Conservation (phyloP, 1,140 invertebrate genomes). For the Drosophila sulfurigaster region DNA sequence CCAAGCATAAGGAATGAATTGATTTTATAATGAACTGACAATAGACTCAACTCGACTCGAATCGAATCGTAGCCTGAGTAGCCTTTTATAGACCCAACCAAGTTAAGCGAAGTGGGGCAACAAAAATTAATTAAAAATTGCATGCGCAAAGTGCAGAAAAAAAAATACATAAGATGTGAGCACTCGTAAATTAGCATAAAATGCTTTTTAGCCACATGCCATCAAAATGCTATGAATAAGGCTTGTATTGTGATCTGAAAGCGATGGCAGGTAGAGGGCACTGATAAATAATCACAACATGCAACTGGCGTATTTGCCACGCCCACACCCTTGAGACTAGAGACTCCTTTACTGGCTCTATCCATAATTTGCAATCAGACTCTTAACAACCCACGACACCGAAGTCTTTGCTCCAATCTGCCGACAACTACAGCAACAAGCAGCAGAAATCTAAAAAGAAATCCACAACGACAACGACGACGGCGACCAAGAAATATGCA, state of each 20-base stretch:
- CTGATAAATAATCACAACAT: conserved; percentile 9
- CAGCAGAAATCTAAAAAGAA: conserved; percentile 28
- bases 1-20: conserved; percentile 19
- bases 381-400: conserved; percentile 38
- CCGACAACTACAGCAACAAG: conserved; percentile 1
- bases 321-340: conserved; percentile 34
- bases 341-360: conserved; percentile 21
- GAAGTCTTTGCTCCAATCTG: conserved; percentile 20
- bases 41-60: conserved; percentile 4
- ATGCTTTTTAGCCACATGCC: conserved; percentile 28
- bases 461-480: conserved; percentile 27
- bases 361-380: conserved; percentile 53
- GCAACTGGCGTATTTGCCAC: conserved; percentile 34
- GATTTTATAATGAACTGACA: conserved; percentile 37
- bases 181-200: conserved; percentile 74
- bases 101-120: neutral
- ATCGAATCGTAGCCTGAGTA: neutral
- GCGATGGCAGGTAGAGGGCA: neutral
- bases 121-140: conserved; percentile 69
- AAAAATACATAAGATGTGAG: conserved; percentile 23
- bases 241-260: conserved; percentile 17
- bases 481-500: conserved; percentile 50
- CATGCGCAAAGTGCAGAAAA: conserved; percentile 19
- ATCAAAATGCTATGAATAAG: conserved; percentile 10
- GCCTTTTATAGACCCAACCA: neutral